Evolutionary conservation across 2,888 invertebrate species (phyloP), one percentile per base, ranked within the genome.

Genomic region (Strigamia transsilvanica): DNA sequence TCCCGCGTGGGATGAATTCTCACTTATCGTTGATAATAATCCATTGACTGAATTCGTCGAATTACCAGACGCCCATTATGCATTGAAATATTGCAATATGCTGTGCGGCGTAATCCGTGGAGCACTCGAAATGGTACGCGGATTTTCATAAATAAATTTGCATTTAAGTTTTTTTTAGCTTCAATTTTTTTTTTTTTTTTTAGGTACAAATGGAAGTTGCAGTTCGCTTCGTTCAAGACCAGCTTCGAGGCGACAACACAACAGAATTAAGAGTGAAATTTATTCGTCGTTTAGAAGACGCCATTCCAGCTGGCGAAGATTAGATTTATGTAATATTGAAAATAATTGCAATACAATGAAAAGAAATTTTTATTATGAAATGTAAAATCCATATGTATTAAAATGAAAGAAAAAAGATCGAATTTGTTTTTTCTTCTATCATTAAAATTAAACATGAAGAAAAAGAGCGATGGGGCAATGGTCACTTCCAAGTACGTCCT

Each of bases 31-130:
- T 88, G 99, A 99, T 87, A 92, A 93, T 82, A 99, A 98, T 89
- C 99, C 99, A 0, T 90, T 99, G 82, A 96, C 96, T 3, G 99
- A 99, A 88, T 96, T 98, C 90, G 98, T 99, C 0, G 99, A 99
- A 88, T 90, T 98, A 87, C 99, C 99, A 0, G 93, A 94, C 84
- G 87, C 87, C 2, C 92, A 94, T 86, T 91, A 93, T 82, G 92
- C 93, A 84, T 90, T 99, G 18, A 95, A 95, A 87, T 99, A 98
- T 88, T 96, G 96, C 85, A 95, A 95, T 85, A 91, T 99, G 83
- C 91, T 99, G 80, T 95, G 97, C 83, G 99, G 99, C 0, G 90
- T 90, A 12, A 87, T 91, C 23, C 91, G 98, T 84, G 99, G 99
- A 21, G 98, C 99, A 10, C 90, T 99, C 86, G 99, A 99, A 91